Conservation (phyloP, 2,797 vertebrate species). For the Lepus oiostolus region DNA sequence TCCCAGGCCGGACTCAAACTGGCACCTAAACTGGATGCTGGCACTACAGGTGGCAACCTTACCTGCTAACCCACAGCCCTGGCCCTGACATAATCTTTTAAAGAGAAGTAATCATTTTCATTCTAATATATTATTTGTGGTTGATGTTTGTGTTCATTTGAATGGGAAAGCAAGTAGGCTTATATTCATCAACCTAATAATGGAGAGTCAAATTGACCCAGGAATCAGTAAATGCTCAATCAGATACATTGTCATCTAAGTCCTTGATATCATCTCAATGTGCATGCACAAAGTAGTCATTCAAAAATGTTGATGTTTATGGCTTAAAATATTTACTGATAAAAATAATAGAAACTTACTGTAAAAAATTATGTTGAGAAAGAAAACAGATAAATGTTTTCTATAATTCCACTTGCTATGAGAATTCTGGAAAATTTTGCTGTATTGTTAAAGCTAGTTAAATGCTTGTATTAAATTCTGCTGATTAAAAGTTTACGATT, state of each 20-base stretch:
- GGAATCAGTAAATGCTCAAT: slow-evolving; percentile 27
- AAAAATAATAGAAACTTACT: slow-evolving; percentile 43
- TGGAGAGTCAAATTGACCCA: slow-evolving; percentile 33
- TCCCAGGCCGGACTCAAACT: no score
- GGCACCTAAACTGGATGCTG: no score
- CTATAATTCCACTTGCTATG: neutral
- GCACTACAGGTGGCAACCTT: no score
- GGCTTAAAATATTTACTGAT: slow-evolving; percentile 50
- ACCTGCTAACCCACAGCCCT: no score
- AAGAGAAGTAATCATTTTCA: slow-evolving; percentile 33
- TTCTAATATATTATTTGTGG: slow-evolving; percentile 44
- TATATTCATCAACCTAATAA: slow-evolving; percentile 32
- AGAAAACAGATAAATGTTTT: slow-evolving; percentile 37
- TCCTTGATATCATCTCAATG: slow-evolving; percentile 13
- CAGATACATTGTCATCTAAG: slow-evolving; percentile 48
- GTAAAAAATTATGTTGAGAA: slow-evolving; percentile 30
- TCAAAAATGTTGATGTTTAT: slow-evolving; percentile 57
- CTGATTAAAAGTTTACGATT: slow-evolving; percentile 55
- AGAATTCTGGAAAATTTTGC: slow-evolving; percentile 41
- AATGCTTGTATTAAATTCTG: neutral
- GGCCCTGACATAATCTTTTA: neutral
- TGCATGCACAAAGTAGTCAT: slow-evolving; percentile 39
- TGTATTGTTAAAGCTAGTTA: slow-evolving; percentile 54
- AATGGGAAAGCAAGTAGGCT: neutral
- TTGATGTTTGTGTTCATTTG: slow-evolving; percentile 10